Percentiles rank a stretch among this genome's conserved stretches.
These are phyloP conservation scores for Eristalinus aeneus DNA, from an alignment of 2,888 invertebrate species.

Conservation along the genomic window DNA sequence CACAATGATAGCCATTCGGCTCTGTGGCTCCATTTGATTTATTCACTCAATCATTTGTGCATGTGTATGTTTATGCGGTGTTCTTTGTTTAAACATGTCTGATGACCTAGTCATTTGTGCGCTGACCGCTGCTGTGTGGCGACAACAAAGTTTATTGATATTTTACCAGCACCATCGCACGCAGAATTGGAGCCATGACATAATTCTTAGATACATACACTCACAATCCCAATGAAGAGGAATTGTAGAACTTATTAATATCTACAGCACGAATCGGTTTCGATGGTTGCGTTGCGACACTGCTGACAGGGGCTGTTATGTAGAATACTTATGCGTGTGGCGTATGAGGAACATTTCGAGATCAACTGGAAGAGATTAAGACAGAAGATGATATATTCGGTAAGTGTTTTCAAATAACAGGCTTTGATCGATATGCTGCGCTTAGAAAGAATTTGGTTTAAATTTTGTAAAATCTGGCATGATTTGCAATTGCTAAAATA, in stretches of 20 bases:
- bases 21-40: constrained; percentile 2
- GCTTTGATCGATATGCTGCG: neutral
- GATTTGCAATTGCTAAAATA: too few relatives aligned
- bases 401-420: neutral
- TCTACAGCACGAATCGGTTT: neutral
- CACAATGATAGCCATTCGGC: neutral
- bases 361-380: neutral
- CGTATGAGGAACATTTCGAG: constrained; percentile 2
- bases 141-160: constrained; percentile 32
- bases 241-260: constrained; percentile 21
- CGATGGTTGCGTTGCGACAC: neutral
- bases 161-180: constrained; percentile 26
- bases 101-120: constrained; percentile 38
- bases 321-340: neutral
- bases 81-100: constrained; percentile 18
- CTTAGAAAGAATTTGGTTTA: too few relatives aligned
- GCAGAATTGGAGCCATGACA: constrained; percentile 29
- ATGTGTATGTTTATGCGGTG: neutral
- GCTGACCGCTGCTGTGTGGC: neutral
- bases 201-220: constrained; percentile 27
- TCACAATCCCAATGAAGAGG: neutral
- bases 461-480: too few relatives aligned
- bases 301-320: neutral
- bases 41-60: constrained; percentile 5
- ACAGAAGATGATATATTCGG: neutral